Evolutionary conservation across 2,797 vertebrate species (phyloP), one percentile per base, ranked within the genome.

Genomic region (Pangasius djambal): DNA sequence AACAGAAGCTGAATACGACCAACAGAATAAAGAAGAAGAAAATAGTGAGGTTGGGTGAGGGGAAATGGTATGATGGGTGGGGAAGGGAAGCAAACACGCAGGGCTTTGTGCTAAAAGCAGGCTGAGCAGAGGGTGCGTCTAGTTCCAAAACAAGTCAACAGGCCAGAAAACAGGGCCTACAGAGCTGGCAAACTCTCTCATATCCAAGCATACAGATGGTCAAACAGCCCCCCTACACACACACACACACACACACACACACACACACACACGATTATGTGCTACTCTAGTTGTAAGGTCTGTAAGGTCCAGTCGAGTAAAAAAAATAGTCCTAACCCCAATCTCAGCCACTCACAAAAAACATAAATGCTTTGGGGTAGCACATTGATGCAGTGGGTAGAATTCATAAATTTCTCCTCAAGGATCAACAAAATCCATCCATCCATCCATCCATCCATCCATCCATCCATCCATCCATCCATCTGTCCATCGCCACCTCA

Each of bases 51-150:
- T 88, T 85, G 88, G 96, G 94, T 94, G 94, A 95, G 95, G 96
- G 96, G 96, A 96, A 96, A 92, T 91, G 94, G 97, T 97, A 97
- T 96, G 97, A 93, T 96, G 97, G 96, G 97, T 97, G 97, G 96
- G 96, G 96, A 97, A 96, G 96, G 96, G 96, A 97, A 96, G 96
- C 93, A 95, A 95, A 96, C 96, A 74, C 91, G 93, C 93, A 93
- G 93, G 94, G 94, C 95, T 96, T 95, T 77, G 44, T 77, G 74
- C 44, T 50, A 77, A 77, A 77, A 40, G 16, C 18, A 50, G 22
- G 44, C 25, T 77, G 40, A 28, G 25, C 22, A 77, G 25, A 6
- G 25, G 25, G 74, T n/a, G 44, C 4, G 13, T n/a, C 40, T 50
- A n/a, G 4, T 50, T 50, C 44, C 40, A 77, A 77, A 77, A 50